A percentile compares a stretch with the other conserved stretches of the same genome.
phyloP scores from a whole-genome alignment of 2,888 invertebrate genomes.

The Ischnura elegans region DNA sequence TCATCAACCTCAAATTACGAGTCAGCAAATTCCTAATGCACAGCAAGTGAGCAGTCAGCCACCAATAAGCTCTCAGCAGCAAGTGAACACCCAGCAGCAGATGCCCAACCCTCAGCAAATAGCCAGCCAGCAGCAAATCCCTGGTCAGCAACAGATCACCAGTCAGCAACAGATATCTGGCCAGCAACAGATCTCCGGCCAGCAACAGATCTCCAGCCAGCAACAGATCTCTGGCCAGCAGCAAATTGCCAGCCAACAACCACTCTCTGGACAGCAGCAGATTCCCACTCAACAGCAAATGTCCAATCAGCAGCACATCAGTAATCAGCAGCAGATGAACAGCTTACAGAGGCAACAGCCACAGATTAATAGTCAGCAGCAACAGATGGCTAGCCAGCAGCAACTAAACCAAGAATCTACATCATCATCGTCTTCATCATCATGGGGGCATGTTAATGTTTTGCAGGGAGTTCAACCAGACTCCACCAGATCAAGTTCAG shows the following conservation, averaged over 20 bases:
- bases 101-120: conserved; percentile 16
- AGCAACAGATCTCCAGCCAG: conserved; percentile 33
- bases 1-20: conserved; percentile 25
- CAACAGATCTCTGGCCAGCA: conserved; percentile 41
- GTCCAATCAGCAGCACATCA: not conserved
- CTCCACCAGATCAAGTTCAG: conserved; percentile 38
- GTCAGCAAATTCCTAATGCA: not conserved
- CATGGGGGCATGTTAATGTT: conserved; percentile 45
- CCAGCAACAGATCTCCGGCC: conserved; percentile 35
- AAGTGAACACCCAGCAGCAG: conserved; percentile 21
- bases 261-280: not conserved
- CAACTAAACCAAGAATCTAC: conserved; percentile 23
- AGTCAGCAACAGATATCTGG: conserved; percentile 16
- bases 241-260: conserved; percentile 37
- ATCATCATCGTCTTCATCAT: conserved; percentile 53
- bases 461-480: conserved; percentile 41
- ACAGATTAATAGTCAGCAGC: conserved; percentile 25
- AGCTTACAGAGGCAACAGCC: not conserved
- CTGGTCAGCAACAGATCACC: conserved; percentile 2
- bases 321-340: not conserved
- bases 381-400: conserved; percentile 36
- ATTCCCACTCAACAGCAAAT: not conserved
- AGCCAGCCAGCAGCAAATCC: conserved; percentile 25
- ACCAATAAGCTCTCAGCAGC: conserved; percentile 7
- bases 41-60: conserved; percentile 43